phyloP scores from a whole-genome alignment of 1,140 invertebrate species.

The Bemisia tabaci region DNA sequence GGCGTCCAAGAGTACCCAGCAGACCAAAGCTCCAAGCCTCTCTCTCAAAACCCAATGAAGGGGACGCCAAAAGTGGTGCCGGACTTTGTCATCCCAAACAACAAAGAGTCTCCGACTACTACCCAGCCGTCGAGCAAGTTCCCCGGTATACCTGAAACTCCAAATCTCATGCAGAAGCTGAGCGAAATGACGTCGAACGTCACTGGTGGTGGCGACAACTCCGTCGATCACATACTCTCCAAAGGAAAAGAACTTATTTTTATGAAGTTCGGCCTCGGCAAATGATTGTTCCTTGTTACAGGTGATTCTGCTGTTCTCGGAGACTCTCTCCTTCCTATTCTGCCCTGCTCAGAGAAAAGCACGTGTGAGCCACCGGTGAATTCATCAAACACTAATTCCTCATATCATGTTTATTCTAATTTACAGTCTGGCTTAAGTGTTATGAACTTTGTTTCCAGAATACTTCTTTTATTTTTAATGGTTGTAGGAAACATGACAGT shows the following conservation, averaged over 20 bases:
- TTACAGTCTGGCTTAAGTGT: too few relatives aligned
- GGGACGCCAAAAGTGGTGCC: slow-evolving; percentile 28
- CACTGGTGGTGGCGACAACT: slow-evolving; percentile 54
- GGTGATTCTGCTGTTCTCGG: not conserved
- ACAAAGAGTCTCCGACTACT: slow-evolving; percentile 20
- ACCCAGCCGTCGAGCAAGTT: slow-evolving; percentile 4
- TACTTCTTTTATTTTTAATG: too few relatives aligned
- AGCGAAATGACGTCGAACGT: slow-evolving; percentile 51
- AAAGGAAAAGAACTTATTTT: slow-evolving; percentile 83
- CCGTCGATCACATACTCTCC: slow-evolving; percentile 47
- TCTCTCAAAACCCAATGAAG: slow-evolving; percentile 18
- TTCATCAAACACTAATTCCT: too few relatives aligned
- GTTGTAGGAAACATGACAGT: too few relatives aligned
- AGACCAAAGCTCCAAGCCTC: not conserved
- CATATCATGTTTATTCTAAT: too few relatives aligned
- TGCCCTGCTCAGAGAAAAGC: too few relatives aligned
- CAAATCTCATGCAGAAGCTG: slow-evolving; percentile 67
- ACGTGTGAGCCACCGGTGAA: too few relatives aligned
- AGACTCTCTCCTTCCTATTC: too few relatives aligned
- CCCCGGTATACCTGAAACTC: slow-evolving; percentile 27
- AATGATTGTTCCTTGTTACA: slow-evolving; percentile 37
- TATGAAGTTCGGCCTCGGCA: slow-evolving; percentile 77
- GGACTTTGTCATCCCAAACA: slow-evolving; percentile 22
- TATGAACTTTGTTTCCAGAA: too few relatives aligned
- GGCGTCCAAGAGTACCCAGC: not conserved